These are phyloP conservation scores for Zaprionus gabonicus DNA, from an alignment of 1,140 invertebrate genomes.

Conservation along the genomic window DNA sequence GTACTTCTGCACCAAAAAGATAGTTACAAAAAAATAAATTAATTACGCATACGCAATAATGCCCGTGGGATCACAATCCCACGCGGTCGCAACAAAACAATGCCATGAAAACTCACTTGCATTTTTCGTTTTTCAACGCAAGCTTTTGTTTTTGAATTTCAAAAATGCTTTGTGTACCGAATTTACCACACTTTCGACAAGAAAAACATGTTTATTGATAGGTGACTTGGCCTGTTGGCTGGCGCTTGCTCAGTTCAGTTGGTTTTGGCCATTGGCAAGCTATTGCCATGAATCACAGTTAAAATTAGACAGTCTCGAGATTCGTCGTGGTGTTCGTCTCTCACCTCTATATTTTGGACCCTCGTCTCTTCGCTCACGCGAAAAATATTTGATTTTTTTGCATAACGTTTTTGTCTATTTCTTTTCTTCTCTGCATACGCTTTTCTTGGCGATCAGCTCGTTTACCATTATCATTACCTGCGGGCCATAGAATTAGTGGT, in stretches of 20 bases:
- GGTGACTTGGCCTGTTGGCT: constrained; percentile 34
- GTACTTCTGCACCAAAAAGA: constrained; percentile 37
- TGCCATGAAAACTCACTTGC: constrained; percentile 58
- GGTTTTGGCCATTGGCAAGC: constrained; percentile 49
- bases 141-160: constrained; percentile 24
- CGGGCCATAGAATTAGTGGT: constrained; percentile 59
- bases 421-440: constrained; percentile 18
- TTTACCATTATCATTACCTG: constrained; percentile 35
- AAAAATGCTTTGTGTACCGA: constrained; percentile 19
- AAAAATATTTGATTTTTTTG: constrained; percentile 52
- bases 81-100: constrained; percentile 43
- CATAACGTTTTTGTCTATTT: constrained; percentile 57
- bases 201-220: constrained; percentile 69
- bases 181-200: constrained; percentile 57
- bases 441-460: constrained; percentile 33
- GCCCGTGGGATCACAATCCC: constrained; percentile 40
- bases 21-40: constrained; percentile 19
- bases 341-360: background rate
- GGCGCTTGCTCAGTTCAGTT: constrained; percentile 31
- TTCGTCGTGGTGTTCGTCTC: constrained; percentile 18
- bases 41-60: constrained; percentile 64
- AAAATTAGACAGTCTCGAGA: constrained; percentile 66
- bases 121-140: constrained; percentile 40
- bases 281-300: constrained; percentile 72
- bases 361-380: constrained; percentile 3